These are phyloP conservation scores for Rotaria sp. DNA, from an alignment of 2,888 invertebrate species.

Conservation along the genomic window DNA sequence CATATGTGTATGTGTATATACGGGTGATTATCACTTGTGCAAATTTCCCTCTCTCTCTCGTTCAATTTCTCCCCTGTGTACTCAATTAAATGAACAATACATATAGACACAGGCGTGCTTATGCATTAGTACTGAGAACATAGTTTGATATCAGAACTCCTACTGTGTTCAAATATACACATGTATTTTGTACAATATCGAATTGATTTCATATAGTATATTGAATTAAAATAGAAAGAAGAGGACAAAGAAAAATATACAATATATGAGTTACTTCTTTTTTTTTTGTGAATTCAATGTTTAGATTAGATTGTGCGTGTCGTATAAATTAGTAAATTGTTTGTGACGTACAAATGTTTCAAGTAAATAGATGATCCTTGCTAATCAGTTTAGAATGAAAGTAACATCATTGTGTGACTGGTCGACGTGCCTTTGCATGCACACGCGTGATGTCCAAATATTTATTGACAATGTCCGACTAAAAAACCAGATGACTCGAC, in stretches of 20 bases:
- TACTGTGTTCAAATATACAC: neutral
- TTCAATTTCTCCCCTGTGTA: neutral
- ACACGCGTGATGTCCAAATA: neutral
- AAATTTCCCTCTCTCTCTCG: neutral
- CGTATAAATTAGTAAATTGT: neutral
- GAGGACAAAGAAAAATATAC: neutral
- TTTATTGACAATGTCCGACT: neutral
- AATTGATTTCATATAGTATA: neutral
- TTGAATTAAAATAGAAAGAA: neutral
- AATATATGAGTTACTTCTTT: neutral
- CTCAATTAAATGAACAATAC: constrained; percentile 6
- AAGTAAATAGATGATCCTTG: neutral
- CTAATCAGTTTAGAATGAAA: neutral
- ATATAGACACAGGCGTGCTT: constrained; percentile 6
- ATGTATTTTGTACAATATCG: neutral
- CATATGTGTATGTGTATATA: constrained; percentile 8
- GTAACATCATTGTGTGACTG: constrained; percentile 6
- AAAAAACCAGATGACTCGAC: neutral
- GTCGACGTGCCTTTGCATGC: neutral
- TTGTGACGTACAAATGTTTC: neutral
- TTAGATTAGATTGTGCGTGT: neutral
- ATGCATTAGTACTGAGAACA: neutral
- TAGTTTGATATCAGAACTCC: neutral
- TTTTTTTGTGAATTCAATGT: neutral
- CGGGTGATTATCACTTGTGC: neutral